Evolutionary conservation across 2,797 vertebrate species (phyloP), one percentile per base, ranked within the genome.

Genomic region (Gymnopithys bicolor): DNA sequence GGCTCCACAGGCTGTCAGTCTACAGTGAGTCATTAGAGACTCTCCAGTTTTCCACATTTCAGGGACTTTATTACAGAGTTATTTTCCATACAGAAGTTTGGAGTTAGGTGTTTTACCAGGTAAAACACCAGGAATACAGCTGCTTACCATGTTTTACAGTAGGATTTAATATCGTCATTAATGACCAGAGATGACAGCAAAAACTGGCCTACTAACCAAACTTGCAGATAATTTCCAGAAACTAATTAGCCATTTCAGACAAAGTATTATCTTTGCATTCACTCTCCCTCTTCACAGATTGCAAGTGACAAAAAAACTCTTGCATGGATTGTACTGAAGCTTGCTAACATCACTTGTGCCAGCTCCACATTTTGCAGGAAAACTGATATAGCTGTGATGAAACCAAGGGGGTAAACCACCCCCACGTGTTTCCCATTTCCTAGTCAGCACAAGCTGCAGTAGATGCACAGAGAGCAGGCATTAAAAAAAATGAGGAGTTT

Each of bases 371-470:
- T 86, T 80, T 93, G 37, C 56, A 94, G 80, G 95, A 93, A 97
- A 98, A 93, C 63, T 53, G 90, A 96, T 96, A 97, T 60, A 96
- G 90, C 93, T 94, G 79, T 60, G 91, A 94, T 95, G 96, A 97
- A 97, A 87, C 94, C 95, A 92, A 94, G 90, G 69, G 59, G 53
- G 71, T 19, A 13, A 94, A 69, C 71, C 86, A 27, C 41, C 95
- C 60, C 91, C 97, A 97, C 97, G 90, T 97, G 97, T 97, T 98
- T 98, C 75, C 79, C 82, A 97, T 98, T 98, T 98, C 92, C 91
- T 96, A 97, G 92, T 96, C 95, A 96, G 93, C 87, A 90, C 93
- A 93, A 95, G 89, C 96, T 95, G 86, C 90, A 96, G 49, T 39
- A 94, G 60, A 89, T 96, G 95, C 87, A 92, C 59, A 80, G 91